phyloP scores from a whole-genome alignment of 1,140 invertebrate genomes.

The Caerostris darwini region DNA sequence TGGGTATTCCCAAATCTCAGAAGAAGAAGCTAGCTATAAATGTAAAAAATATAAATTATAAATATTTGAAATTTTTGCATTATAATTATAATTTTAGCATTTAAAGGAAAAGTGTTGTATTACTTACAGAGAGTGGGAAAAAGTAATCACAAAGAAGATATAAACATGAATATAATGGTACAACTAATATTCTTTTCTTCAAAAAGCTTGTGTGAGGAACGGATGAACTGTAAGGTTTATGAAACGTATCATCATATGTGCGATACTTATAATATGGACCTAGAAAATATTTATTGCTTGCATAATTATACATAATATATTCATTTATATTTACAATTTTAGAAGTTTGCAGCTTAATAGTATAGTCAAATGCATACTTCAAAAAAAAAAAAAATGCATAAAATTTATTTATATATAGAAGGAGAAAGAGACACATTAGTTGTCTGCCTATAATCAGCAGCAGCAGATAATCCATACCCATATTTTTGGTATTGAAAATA shows the following conservation, averaged over 20 bases:
- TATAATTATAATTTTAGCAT: not conserved
- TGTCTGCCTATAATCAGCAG: too few relatives aligned
- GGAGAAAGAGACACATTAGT: too few relatives aligned
- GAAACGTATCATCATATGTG: conserved; percentile 63
- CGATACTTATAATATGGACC: conserved; percentile 71
- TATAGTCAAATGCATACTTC: too few relatives aligned
- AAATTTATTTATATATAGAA: too few relatives aligned
- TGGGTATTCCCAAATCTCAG: conserved; percentile 66
- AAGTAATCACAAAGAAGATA: conserved; percentile 68
- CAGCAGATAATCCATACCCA: too few relatives aligned
- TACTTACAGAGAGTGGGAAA: conserved; percentile 71
- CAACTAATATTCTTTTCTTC: conserved; percentile 66
- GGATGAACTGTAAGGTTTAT: conserved; percentile 56
- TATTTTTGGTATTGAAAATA: too few relatives aligned
- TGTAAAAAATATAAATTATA: not conserved
- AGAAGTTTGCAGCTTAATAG: too few relatives aligned
- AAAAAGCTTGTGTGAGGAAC: conserved; percentile 57
- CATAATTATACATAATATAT: too few relatives aligned
- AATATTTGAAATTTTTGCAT: not conserved
- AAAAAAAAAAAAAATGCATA: too few relatives aligned
- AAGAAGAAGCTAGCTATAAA: conserved; percentile 60
- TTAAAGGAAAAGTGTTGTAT: not conserved
- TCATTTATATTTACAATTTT: too few relatives aligned
- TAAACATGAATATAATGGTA: conserved; percentile 59
- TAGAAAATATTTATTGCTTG: not conserved